Percentiles rank a stretch among this genome's conserved stretches.
These are phyloP conservation scores for Lucilia sericata DNA, from an alignment of 1,140 invertebrate genomes.

Conservation along the genomic window DNA sequence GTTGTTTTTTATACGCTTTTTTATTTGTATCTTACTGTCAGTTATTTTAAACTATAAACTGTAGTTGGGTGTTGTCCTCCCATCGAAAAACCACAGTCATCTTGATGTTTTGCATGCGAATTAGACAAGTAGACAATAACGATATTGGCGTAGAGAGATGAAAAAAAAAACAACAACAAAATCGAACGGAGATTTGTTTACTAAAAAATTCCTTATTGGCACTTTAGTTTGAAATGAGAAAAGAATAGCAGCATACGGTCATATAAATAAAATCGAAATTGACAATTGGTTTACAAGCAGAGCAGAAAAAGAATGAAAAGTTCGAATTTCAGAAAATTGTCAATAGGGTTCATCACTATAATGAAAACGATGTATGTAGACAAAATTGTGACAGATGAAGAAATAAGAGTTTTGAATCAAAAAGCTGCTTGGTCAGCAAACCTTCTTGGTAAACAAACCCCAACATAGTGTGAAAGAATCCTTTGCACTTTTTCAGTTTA, in stretches of 20 bases:
- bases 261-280: slow-evolving; percentile 41
- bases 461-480: too few relatives aligned
- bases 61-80: not conserved
- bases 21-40: not conserved
- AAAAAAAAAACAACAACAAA: slow-evolving; percentile 2
- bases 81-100: slow-evolving; percentile 26
- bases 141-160: not conserved
- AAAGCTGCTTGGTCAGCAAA: too few relatives aligned
- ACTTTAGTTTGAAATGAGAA: slow-evolving; percentile 6
- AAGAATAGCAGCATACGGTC: slow-evolving; percentile 28
- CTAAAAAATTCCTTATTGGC: slow-evolving; percentile 28
- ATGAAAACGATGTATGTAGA: too few relatives aligned
- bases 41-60: slow-evolving; percentile 15
- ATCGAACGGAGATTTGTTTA: not conserved
- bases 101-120: slow-evolving; percentile 42
- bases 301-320: not conserved
- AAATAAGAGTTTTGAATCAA: too few relatives aligned
- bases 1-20: not conserved
- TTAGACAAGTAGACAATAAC: slow-evolving; percentile 35
- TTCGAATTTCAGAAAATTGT: too few relatives aligned
- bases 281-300: slow-evolving; percentile 10
- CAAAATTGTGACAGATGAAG: too few relatives aligned
- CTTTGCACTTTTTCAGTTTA: too few relatives aligned
- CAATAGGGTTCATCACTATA: too few relatives aligned
- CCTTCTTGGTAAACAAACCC: too few relatives aligned